Evolutionary conservation across 1,140 invertebrate species (phyloP), one percentile per base, ranked within the genome.

Genomic region (Anagrus nilaparvatae): DNA sequence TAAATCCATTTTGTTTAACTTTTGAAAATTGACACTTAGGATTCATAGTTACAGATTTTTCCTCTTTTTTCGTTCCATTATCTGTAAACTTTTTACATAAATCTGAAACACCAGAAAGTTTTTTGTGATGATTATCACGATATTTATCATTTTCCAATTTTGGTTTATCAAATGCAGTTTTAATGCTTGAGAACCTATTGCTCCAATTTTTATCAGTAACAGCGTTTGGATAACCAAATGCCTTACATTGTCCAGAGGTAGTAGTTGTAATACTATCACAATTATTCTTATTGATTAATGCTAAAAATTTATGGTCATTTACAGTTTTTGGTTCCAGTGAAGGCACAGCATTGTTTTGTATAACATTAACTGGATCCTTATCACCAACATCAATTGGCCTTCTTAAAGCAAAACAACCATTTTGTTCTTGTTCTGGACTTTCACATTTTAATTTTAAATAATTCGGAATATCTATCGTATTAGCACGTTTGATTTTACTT

Each of bases 381-480:
- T 67, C 69, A 20, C 71, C 70, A 0, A 78, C 71, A 45, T 73
- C 67, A 4, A 79, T 75, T 0, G 76, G 73, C 3, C 73, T 66
- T 31, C 73, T 61, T 0, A 79, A 50, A 0, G 75, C 67, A 14
- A 70, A 52, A 47, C 69, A 71, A 13, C 66, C 56, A 39, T 56
- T 37, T 47, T 55, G 16, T 54, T 62, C 38, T 47, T 58, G 43
- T 38, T 59, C 52, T 3, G 51, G 58, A 52, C 44, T 70, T 51
- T 58, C 59, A 1, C 56, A 41, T 14, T 67, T 63, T 0, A 68
- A 45, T 16, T 67, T 64, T n/a, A 65, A 28, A 28, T 67, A 79
- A 55, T 83, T 84, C 1, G 84, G 84, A 55, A 89, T 87, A 54
- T 90, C 85, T 44, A 90, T 87, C 3, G 86, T 90, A 44, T 90